phyloP scores from a whole-genome alignment of 2,888 invertebrate genomes.

The Drosophila mettleri region DNA sequence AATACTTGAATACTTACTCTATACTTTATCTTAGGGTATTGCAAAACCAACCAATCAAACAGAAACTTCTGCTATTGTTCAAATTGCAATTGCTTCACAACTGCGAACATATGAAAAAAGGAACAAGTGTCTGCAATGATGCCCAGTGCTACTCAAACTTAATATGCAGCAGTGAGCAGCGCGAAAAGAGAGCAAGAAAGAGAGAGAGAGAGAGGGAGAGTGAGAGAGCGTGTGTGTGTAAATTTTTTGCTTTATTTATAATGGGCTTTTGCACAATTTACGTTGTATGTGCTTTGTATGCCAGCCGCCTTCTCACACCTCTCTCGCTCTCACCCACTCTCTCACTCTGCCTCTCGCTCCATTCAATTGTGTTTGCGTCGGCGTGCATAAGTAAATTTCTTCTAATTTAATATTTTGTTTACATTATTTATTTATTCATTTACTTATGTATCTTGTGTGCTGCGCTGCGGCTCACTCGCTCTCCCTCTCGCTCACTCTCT shows the following conservation, averaged over 20 bases:
- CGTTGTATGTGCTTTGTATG: conserved; percentile 47
- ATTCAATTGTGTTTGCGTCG: conserved; percentile 56
- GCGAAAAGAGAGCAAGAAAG: conserved; percentile 2
- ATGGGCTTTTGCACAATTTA: conserved; percentile 62
- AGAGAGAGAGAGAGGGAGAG: conserved; percentile 23
- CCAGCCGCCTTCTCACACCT: conserved; percentile 20
- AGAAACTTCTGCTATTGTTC: conserved; percentile 1
- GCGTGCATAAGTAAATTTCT: conserved; percentile 75
- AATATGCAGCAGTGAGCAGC: conserved; percentile 12
- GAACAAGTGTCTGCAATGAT: conserved; percentile 40
- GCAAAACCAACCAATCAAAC: conserved; percentile 3
- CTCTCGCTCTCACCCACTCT: background rate
- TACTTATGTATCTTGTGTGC: conserved; percentile 69
- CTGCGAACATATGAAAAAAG: conserved; percentile 14
- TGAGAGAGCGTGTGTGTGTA: conserved; percentile 50
- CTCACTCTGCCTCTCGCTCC: background rate
- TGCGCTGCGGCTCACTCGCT: conserved; percentile 20
- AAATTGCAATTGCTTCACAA: conserved; percentile 4
- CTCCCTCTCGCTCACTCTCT: background rate
- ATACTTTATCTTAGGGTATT: conserved; percentile 15
- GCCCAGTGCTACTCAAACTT: conserved; percentile 33
- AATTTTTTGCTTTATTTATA: conserved; percentile 62
- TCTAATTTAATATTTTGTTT: conserved; percentile 79
- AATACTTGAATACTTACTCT: too few relatives aligned
- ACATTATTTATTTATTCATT: conserved; percentile 79